phyloP scores from a whole-genome alignment of 2,113 vertebrate species.

The Psittacula cyanocephala region DNA sequence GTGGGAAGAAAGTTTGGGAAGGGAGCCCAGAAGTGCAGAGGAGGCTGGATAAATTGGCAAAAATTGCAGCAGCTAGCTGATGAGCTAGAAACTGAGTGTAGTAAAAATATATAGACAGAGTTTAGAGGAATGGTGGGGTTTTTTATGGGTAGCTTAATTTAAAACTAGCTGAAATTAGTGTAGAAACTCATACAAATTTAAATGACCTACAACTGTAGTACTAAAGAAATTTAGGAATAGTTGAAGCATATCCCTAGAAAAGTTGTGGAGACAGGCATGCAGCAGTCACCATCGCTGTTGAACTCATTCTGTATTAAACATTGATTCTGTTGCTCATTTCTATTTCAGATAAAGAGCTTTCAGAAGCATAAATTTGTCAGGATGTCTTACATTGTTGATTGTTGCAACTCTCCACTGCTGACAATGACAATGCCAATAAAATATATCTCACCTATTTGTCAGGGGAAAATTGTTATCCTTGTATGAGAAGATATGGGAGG shows the following conservation, averaged over 20 bases:
- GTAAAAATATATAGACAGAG: conserved; percentile 16
- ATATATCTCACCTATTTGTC: not conserved
- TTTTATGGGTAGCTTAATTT: conserved; percentile 14
- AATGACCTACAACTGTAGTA: not conserved
- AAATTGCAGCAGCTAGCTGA: conserved; percentile 14
- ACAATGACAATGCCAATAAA: not conserved
- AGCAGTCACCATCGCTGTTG: not conserved
- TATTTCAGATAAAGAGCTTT: not conserved
- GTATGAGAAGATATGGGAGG: not conserved
- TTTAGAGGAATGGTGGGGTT: not conserved
- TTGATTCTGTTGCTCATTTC: not conserved
- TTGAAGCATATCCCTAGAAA: not conserved
- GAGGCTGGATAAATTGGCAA: conserved; percentile 29
- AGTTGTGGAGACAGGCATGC: not conserved
- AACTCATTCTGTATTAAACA: not conserved
- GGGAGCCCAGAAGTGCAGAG: conserved; percentile 32
- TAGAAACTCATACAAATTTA: not conserved
- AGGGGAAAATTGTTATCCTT: not conserved
- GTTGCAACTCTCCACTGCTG: not conserved
- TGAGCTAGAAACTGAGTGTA: not conserved
- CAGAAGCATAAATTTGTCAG: not conserved
- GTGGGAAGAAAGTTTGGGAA: conserved; percentile 34
- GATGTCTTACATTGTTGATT: not conserved
- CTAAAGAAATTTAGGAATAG: not conserved
- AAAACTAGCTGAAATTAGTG: conserved; percentile 5